Conservation (phyloP, 2,797 vertebrate genomes). For the Hirundo rustica region DNA sequence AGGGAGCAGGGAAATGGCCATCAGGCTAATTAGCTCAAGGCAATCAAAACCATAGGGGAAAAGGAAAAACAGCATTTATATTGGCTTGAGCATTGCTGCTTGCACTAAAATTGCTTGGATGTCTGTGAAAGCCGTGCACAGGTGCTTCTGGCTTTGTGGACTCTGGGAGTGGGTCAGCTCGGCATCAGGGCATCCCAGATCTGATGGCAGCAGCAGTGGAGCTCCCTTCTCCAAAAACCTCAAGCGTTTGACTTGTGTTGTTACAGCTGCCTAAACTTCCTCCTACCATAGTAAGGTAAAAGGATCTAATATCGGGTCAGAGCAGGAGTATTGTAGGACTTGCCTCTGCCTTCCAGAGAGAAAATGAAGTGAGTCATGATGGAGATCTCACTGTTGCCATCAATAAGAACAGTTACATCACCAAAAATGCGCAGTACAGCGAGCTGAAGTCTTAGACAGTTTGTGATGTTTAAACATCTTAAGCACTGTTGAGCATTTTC, state of each 20-base stretch:
- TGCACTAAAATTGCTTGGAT: neutral
- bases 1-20: constrained; percentile 25
- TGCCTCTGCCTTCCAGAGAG: neutral
- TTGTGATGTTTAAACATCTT: constrained; percentile 71
- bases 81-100: neutral
- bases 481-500: constrained; percentile 65
- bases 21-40: constrained; percentile 51
- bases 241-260: neutral
- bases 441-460: constrained; percentile 54
- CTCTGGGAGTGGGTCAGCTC: neutral
- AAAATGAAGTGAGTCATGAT: neutral
- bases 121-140: neutral
- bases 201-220: neutral
- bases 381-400: neutral
- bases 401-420: constrained; percentile 14
- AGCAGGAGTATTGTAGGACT: neutral
- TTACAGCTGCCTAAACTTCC: neutral
- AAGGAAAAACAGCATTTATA: neutral
- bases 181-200: neutral
- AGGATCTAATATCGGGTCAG: neutral
- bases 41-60: neutral
- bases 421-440: constrained; percentile 10
- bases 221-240: neutral
- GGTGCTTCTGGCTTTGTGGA: neutral
- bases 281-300: neutral